Conservation (phyloP, 2,113 vertebrate genomes). For the Todiramphus chloris region DNA sequence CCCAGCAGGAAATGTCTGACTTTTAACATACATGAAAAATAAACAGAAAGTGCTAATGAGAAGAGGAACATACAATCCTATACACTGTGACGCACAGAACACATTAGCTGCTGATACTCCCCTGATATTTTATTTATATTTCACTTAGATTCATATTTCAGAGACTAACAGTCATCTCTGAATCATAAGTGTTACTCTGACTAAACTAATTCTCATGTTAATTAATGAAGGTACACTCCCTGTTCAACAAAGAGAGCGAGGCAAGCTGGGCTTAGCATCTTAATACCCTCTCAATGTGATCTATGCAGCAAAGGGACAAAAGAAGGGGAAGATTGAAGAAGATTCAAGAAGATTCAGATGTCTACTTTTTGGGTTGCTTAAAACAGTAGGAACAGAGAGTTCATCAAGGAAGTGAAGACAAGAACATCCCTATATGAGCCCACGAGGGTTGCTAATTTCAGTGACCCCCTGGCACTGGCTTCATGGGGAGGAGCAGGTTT, state of each 20-base stretch:
- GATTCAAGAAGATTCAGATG: slow-evolving; percentile 44
- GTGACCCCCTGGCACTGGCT: slow-evolving; percentile 32
- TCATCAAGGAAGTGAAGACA: slow-evolving; percentile 38
- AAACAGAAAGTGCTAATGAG: neutral
- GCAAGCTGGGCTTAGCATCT: slow-evolving; percentile 8
- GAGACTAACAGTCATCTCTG: neutral
- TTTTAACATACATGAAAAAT: neutral
- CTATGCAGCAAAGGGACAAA: neutral
- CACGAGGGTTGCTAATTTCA: slow-evolving; percentile 16
- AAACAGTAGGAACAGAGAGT: slow-evolving; percentile 13
- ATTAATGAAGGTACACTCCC: neutral
- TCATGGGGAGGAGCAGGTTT: neutral
- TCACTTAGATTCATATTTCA: neutral
- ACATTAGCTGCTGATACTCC: neutral
- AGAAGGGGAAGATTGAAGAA: neutral
- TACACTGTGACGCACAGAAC: neutral
- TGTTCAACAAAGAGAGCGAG: neutral
- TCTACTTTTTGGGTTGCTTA: slow-evolving; percentile 28
- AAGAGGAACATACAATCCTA: neutral
- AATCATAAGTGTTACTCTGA: neutral
- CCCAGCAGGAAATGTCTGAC: neutral
- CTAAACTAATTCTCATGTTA: neutral
- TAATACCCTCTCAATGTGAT: neutral
- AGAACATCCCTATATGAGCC: slow-evolving; percentile 36
- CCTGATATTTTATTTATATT: neutral